phyloP scores from a whole-genome alignment of 2,113 vertebrate species.

The Cichladusa arquata region DNA sequence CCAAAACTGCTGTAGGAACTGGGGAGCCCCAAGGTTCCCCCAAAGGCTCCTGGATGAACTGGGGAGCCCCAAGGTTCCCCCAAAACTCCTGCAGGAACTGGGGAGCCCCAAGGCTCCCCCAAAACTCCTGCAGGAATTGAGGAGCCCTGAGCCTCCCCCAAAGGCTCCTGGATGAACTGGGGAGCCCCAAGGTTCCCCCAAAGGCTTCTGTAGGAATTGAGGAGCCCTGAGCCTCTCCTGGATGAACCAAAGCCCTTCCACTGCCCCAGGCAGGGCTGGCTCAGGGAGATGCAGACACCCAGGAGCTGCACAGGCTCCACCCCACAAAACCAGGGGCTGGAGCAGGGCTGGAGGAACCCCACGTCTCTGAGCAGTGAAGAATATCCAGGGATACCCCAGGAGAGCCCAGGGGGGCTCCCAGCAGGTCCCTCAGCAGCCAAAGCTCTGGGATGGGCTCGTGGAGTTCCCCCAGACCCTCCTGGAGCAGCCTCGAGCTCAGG shows the following conservation, averaged over 20 bases:
- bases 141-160: accelerated
- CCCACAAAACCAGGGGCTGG: accelerated
- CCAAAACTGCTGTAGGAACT: neutral
- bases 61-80: accelerated
- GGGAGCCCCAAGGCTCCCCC: accelerated
- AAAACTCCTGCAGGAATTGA: neutral
- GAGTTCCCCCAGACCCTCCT: neutral
- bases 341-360: accelerated
- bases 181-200: neutral
- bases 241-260: neutral
- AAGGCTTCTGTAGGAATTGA: neutral
- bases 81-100: neutral
- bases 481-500: accelerated
- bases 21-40: neutral
- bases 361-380: accelerated
- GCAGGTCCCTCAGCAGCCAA: too few relatives aligned
- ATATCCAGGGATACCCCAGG: accelerated
- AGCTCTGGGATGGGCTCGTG: accelerated
- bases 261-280: neutral
- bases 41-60: neutral
- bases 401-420: accelerated
- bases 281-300: neutral
- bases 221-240: accelerated
- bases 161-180: neutral
- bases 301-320: accelerated